phyloP scores from a whole-genome alignment of 2,888 invertebrate species.

The Lasioglossum lativentre region DNA sequence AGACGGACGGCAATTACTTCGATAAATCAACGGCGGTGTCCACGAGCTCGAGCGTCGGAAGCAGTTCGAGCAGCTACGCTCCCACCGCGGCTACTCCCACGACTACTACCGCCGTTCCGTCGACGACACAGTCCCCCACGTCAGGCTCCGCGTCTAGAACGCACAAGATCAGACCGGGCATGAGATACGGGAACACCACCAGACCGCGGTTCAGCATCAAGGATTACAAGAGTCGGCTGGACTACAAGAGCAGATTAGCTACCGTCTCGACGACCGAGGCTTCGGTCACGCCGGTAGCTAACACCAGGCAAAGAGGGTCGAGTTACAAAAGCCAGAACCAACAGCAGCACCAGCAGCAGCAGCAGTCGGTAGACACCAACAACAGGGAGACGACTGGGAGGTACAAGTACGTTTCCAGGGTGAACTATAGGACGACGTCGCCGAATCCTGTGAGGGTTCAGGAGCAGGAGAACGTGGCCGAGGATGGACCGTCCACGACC shows the following conservation, averaged over 20 bases:
- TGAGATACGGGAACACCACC: constrained; percentile 84
- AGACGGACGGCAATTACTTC: constrained; percentile 73
- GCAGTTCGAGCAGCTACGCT: constrained; percentile 43
- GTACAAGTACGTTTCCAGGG: constrained; percentile 80
- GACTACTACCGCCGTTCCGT: constrained; percentile 55
- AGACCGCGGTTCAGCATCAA: constrained; percentile 91
- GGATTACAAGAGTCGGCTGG: constrained; percentile 89
- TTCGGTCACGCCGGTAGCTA: constrained; percentile 22
- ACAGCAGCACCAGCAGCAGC: constrained; percentile 52
- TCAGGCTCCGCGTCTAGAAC: constrained; percentile 67
- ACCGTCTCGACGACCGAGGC: constrained; percentile 69
- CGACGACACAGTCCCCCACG: constrained; percentile 52
- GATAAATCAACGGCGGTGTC: constrained; percentile 62
- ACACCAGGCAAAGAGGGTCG: constrained; percentile 57
- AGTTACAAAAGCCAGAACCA: constrained; percentile 37
- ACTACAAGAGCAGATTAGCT: constrained; percentile 79
- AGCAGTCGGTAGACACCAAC: constrained; percentile 49
- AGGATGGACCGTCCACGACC: constrained; percentile 66
- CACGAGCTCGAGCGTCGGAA: constrained; percentile 30
- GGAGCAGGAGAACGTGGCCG: constrained; percentile 42
- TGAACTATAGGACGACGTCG: constrained; percentile 75
- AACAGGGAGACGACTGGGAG: constrained; percentile 73
- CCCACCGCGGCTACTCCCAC: constrained; percentile 64
- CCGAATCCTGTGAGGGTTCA: constrained; percentile 60
- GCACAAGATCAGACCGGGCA: constrained; percentile 76